Evolutionary conservation across 2,113 vertebrate species (phyloP).

Genomic region (Silurus asotus): DNA sequence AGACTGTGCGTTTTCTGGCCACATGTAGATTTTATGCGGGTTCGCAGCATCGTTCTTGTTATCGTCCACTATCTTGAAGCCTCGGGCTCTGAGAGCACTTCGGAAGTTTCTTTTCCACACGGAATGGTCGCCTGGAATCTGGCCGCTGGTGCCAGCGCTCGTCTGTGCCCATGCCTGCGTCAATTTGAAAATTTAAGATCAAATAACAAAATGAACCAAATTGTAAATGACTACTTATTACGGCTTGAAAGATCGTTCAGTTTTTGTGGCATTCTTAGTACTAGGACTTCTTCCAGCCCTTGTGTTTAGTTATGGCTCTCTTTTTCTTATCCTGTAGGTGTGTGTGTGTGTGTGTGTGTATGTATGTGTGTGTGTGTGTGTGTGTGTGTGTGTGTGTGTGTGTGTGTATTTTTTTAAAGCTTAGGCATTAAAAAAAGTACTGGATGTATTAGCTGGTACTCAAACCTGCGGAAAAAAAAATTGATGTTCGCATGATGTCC

Average conservation of each 20-base stretch:
- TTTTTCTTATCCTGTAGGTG: neutral
- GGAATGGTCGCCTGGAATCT: slow-evolving; percentile 65
- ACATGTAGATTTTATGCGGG: slow-evolving; percentile 81
- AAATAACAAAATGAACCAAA: too few relatives aligned
- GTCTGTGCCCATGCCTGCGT: slow-evolving; percentile 81
- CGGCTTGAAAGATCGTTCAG: neutral
- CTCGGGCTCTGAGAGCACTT: slow-evolving; percentile 80
- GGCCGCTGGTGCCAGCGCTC: slow-evolving; percentile 65
- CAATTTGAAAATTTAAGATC: neutral
- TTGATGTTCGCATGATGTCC: too few relatives aligned
- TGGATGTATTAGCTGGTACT: neutral
- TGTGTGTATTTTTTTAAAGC: neutral
- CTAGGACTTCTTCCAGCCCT: neutral
- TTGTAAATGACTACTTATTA: neutral
- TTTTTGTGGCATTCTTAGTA: neutral
- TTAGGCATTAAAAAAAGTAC: neutral
- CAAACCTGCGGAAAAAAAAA: neutral
- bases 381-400: slow-evolving; percentile 10
- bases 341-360: neutral
- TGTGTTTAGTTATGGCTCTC: neutral
- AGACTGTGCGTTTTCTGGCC: slow-evolving; percentile 58
- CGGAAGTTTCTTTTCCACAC: slow-evolving; percentile 92
- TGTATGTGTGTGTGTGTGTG: neutral
- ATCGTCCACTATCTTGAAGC: slow-evolving; percentile 65
- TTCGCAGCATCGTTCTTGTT: slow-evolving; percentile 74